Conservation (phyloP, 2,113 vertebrate species). For the Donacobius atricapilla region DNA sequence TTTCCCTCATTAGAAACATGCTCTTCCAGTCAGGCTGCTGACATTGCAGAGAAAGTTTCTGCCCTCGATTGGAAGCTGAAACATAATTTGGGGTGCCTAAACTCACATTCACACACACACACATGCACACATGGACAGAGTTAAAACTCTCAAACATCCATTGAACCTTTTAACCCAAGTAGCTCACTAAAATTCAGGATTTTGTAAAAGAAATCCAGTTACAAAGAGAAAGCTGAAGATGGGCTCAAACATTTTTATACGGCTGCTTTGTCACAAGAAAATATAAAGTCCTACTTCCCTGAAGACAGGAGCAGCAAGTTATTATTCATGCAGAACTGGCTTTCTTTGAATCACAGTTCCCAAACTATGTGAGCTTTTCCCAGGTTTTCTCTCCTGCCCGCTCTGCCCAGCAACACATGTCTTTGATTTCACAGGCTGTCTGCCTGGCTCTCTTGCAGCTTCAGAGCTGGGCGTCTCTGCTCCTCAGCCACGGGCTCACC, state of each 20-base stretch:
- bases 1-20: conserved; percentile 32
- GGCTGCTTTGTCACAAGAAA: neutral
- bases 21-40: conserved; percentile 15
- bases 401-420: neutral
- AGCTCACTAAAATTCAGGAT: neutral
- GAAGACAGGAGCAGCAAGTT: neutral
- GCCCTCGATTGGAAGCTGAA: neutral
- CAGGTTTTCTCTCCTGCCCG: neutral
- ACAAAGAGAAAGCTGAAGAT: neutral
- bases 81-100: neutral
- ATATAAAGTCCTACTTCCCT: neutral
- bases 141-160: neutral
- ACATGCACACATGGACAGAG: neutral
- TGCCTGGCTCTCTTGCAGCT: neutral
- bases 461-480: neutral
- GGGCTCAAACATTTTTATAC: neutral
- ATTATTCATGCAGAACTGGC: neutral
- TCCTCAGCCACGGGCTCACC: neutral
- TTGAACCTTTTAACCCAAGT: neutral
- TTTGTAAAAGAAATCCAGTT: neutral
- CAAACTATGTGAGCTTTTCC: neutral
- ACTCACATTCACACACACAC: neutral
- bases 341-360: neutral
- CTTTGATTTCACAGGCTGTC: neutral
- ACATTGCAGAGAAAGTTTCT: neutral